phyloP scores from a whole-genome alignment of 1,140 invertebrate species.

The Odontomachus brunneus region DNA sequence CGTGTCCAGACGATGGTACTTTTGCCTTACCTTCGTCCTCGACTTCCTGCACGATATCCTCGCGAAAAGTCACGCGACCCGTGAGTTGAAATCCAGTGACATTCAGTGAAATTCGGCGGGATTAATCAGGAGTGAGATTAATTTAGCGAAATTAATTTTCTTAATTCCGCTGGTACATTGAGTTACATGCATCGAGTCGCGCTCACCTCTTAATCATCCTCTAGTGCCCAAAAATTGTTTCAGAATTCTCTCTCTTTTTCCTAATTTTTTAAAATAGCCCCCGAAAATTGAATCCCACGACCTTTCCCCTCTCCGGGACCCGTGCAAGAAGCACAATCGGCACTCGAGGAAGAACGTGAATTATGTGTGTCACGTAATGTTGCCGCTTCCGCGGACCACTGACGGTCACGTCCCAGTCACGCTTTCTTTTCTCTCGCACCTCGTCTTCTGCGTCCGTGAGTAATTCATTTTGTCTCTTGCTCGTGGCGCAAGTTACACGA shows the following conservation, averaged over 20 bases:
- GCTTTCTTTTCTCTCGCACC: conserved; percentile 35
- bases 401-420: conserved; percentile 41
- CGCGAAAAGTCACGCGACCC: neutral
- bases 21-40: too few species aligned
- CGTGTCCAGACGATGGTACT: too few species aligned
- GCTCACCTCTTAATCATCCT: neutral
- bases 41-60: neutral
- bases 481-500: conserved; percentile 40
- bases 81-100: neutral
- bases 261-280: neutral
- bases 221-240: neutral
- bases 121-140: too few species aligned
- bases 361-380: conserved; percentile 57
- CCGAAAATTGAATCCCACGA: conserved; percentile 1
- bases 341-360: neutral
- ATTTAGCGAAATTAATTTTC: too few species aligned
- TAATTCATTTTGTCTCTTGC: conserved; percentile 43
- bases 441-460: conserved; percentile 28
- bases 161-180: too few species aligned
- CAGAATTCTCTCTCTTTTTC: neutral
- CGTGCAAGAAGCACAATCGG: conserved; percentile 11
- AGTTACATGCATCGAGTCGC: too few species aligned
- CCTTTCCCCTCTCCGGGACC: neutral
- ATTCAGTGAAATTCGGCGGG: neutral
- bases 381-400: conserved; percentile 40